Conservation (phyloP, 2,888 invertebrate genomes). For the Lottia gigantea region DNA sequence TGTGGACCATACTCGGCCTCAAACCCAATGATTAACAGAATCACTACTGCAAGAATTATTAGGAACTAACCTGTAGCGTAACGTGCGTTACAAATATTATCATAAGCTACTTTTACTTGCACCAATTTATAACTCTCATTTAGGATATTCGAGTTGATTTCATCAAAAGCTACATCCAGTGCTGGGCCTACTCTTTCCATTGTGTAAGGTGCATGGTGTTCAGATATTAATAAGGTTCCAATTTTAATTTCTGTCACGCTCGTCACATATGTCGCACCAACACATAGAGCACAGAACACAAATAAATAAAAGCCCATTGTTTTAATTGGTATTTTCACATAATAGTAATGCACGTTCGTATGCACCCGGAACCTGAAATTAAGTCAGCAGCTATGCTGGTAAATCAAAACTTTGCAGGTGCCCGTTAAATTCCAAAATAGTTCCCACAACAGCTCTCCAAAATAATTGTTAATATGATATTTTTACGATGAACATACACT, state of each 20-base stretch:
- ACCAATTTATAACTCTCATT: constrained; percentile 36
- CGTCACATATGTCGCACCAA: background rate
- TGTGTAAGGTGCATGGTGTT: constrained; percentile 39
- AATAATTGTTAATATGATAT: too few species aligned
- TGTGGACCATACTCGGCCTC: too few species aligned
- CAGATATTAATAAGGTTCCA: constrained; percentile 38
- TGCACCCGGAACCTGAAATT: too few species aligned
- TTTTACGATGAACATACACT: too few species aligned
- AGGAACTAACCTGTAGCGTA: constrained; percentile 36
- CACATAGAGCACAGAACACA: background rate
- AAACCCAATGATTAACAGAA: too few species aligned
- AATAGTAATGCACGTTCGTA: too few species aligned
- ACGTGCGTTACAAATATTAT: constrained; percentile 33
- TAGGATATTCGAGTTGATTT: constrained; percentile 40
- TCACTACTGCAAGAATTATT: background rate
- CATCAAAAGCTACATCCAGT: constrained; percentile 41
- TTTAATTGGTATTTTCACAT: too few species aligned
- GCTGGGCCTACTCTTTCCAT: constrained; percentile 43
- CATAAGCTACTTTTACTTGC: constrained; percentile 33
- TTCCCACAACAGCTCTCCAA: too few species aligned
- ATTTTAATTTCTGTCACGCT: constrained; percentile 32
- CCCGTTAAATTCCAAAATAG: too few species aligned
- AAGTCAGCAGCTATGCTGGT: too few species aligned
- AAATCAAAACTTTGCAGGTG: too few species aligned
- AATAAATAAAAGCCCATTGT: background rate